Evolutionary conservation across 2,797 vertebrate genomes (phyloP).

Genomic region (Luscinia luscinia): DNA sequence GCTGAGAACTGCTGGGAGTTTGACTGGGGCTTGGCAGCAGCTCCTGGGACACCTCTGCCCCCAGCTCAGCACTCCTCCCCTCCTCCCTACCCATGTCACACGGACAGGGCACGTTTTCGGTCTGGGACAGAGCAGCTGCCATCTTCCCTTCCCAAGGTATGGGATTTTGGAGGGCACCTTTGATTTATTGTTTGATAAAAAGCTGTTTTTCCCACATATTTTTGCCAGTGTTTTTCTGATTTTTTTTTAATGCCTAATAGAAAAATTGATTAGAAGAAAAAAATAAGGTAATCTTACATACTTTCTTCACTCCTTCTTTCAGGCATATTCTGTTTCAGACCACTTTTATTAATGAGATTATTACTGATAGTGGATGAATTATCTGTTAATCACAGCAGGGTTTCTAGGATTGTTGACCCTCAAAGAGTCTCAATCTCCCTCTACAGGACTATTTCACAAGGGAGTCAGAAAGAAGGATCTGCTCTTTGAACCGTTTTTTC

Average conservation of each 20-base stretch:
- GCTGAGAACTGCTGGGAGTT: not conserved
- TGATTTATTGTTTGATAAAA: not conserved
- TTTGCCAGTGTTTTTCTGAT: not conserved
- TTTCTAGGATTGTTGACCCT: conserved; percentile 14
- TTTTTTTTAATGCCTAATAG: not conserved
- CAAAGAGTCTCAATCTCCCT: not conserved
- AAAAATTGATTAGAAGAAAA: not conserved
- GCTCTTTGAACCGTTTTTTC: not conserved
- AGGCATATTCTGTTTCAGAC: not conserved
- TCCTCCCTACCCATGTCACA: not conserved
- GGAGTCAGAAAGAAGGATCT: not conserved
- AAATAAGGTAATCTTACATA: not conserved
- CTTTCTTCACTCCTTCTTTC: not conserved
- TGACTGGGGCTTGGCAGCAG: not conserved
- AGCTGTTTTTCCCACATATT: not conserved
- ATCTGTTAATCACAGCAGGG: not conserved
- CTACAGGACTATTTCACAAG: not conserved
- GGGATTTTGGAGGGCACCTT: not conserved
- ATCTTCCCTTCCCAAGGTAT: not conserved
- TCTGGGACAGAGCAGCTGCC: not conserved
- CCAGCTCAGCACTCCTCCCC: not conserved
- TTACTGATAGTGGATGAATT: not conserved
- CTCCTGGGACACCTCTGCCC: not conserved
- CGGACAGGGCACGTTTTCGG: not conserved
- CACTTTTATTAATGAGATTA: not conserved